phyloP scores from a whole-genome alignment of 2,888 invertebrate species.

The Epirrhoe tristata region DNA sequence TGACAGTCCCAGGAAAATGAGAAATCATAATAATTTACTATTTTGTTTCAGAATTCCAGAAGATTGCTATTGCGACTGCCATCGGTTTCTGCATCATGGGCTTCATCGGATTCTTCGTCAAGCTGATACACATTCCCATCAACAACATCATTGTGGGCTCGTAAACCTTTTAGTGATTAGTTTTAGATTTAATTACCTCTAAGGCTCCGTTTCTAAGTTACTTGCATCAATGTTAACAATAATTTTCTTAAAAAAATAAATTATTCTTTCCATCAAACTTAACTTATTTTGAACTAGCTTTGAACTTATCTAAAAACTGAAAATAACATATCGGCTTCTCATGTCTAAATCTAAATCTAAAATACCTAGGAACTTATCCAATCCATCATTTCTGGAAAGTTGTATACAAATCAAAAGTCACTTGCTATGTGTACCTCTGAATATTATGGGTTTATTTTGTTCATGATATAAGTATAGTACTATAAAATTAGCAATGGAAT shows the following conservation, averaged over 20 bases:
- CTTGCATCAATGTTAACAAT: slow-evolving; percentile 56
- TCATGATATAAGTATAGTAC: too few relatives aligned
- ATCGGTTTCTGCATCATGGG: slow-evolving; percentile 99
- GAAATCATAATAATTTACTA: neutral
- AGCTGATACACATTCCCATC: slow-evolving; percentile 99
- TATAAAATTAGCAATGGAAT: too few relatives aligned
- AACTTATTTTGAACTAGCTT: neutral
- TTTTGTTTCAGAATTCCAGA: slow-evolving; percentile 95
- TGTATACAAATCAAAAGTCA: too few relatives aligned
- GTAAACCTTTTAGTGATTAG: slow-evolving; percentile 63
- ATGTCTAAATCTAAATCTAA: too few relatives aligned
- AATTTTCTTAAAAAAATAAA: slow-evolving; percentile 71
- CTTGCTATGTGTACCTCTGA: too few relatives aligned
- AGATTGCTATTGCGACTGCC: slow-evolving; percentile 99
- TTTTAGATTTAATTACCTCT: slow-evolving; percentile 67
- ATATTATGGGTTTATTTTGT: too few relatives aligned
- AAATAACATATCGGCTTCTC: too few relatives aligned
- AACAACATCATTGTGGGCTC: slow-evolving; percentile 98
- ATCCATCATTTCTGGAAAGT: too few relatives aligned
- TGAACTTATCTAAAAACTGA: neutral
- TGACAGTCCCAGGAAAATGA: too few relatives aligned
- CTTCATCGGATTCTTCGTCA: slow-evolving; percentile 99
- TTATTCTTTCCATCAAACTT: slow-evolving; percentile 64
- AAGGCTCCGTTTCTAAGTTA: slow-evolving; percentile 72
- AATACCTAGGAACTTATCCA: too few relatives aligned